phyloP scores from a whole-genome alignment of 1,140 invertebrate genomes.

The Pachyrhynchus sulphureomaculatus region DNA sequence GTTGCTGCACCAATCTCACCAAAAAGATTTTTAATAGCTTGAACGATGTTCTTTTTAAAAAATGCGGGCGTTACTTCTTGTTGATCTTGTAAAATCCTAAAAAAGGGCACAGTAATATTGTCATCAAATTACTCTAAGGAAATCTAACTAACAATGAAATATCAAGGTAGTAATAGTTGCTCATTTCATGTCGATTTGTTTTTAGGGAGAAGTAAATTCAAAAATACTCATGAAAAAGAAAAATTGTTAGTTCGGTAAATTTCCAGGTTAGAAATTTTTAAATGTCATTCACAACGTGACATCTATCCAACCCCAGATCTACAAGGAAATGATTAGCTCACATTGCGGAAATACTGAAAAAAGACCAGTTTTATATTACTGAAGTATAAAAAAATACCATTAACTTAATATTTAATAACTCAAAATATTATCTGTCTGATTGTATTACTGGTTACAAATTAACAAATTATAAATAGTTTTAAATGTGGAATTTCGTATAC shows the following conservation, averaged over 20 bases:
- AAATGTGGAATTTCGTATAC: too few relatives aligned
- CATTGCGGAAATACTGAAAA: too few relatives aligned
- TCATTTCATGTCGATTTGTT: conserved; percentile 30
- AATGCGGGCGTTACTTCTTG: conserved; percentile 52
- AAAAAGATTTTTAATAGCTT: conserved; percentile 57
- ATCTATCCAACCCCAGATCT: too few relatives aligned
- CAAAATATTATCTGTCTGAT: too few relatives aligned
- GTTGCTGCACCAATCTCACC: conserved; percentile 60
- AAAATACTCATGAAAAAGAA: not conserved
- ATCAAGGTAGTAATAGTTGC: conserved; percentile 43
- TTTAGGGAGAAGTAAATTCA: not conserved
- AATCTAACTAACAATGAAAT: conserved; percentile 52
- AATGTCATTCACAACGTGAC: too few relatives aligned
- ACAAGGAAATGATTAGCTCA: too few relatives aligned
- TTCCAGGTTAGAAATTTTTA: not conserved
- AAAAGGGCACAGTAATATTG: conserved; percentile 35
- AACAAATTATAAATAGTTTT: too few relatives aligned
- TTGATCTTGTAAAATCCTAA: conserved; percentile 55
- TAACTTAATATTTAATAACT: too few relatives aligned
- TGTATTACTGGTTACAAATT: too few relatives aligned
- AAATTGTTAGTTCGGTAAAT: too few relatives aligned
- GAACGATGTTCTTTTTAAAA: conserved; percentile 60
- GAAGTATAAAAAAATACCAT: too few relatives aligned
- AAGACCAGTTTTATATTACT: too few relatives aligned
- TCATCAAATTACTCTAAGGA: conserved; percentile 11